A percentile compares a stretch with the other conserved stretches of the same genome.
Conservation (phyloP, 2,888 invertebrate genomes). For the Oscheius sp. region DNA sequence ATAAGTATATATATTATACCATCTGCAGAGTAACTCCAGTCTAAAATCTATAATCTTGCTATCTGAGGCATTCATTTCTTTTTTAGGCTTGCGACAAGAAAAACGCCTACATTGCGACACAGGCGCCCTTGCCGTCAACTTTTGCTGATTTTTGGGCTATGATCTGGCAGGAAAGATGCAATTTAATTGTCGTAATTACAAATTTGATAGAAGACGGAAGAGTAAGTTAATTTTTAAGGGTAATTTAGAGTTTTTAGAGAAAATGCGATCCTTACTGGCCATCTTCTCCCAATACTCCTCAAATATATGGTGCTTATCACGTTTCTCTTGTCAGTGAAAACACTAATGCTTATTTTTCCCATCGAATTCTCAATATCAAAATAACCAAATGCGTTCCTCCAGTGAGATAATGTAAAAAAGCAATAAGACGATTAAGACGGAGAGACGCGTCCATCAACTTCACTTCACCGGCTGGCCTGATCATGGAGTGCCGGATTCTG, state of each 20-base stretch:
- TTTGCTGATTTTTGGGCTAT: slow-evolving; percentile 60
- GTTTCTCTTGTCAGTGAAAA: slow-evolving; percentile 55
- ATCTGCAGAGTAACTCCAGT: neutral
- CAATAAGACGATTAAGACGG: slow-evolving; percentile 34
- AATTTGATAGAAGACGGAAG: slow-evolving; percentile 67
- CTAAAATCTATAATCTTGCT: neutral
- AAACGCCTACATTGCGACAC: slow-evolving; percentile 68
- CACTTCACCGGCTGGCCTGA: slow-evolving; percentile 68
- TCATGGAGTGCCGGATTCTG: slow-evolving; percentile 57
- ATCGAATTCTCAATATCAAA: slow-evolving; percentile 56
- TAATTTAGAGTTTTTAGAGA: slow-evolving; percentile 41
- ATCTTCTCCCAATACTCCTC: slow-evolving; percentile 35
- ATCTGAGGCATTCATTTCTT: neutral
- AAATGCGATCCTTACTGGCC: slow-evolving; percentile 70
- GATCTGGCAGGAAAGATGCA: slow-evolving; percentile 67
- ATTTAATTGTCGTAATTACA: slow-evolving; percentile 66
- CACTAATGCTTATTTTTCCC: slow-evolving; percentile 59
- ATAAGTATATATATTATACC: neutral
- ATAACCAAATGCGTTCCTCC: slow-evolving; percentile 52
- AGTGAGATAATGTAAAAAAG: slow-evolving; percentile 29
- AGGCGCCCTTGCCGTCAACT: slow-evolving; percentile 68
- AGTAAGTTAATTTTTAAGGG: slow-evolving; percentile 30
- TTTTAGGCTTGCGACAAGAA: slow-evolving; percentile 58
- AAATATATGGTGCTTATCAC: slow-evolving; percentile 52
- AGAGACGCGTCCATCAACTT: slow-evolving; percentile 64